Percentiles rank a stretch among this genome's conserved stretches.
Evolutionary conservation across 2,113 vertebrate genomes (phyloP).

Genomic region (Myrmecobius fasciatus): DNA sequence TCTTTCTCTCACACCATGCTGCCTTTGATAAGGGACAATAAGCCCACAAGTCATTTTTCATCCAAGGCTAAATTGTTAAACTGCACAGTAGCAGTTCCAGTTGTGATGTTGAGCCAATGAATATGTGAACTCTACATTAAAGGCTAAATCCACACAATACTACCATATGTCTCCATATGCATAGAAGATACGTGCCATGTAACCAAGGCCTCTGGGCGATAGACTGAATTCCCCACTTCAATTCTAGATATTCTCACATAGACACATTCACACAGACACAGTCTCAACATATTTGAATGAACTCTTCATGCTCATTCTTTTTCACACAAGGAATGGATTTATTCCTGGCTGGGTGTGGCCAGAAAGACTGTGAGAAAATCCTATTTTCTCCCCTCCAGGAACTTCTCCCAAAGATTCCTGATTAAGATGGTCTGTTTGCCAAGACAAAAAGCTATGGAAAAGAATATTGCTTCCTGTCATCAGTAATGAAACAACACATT

Average conservation of each 20-base stretch:
- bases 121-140: not conserved
- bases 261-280: not conserved
- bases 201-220: not conserved
- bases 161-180: not conserved
- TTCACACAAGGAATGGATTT: not conserved
- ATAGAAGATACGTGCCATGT: not conserved
- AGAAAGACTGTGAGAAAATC: not conserved
- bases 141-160: not conserved
- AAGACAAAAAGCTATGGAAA: not conserved
- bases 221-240: not conserved
- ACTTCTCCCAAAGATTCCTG: not conserved
- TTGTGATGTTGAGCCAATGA: not conserved
- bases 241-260: not conserved
- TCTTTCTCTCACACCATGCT: not conserved
- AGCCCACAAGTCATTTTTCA: not conserved
- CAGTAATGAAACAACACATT: not conserved
- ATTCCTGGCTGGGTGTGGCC: not conserved
- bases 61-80: not conserved
- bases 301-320: not conserved
- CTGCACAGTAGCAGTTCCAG: not conserved
- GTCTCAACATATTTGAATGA: not conserved
- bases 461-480: not conserved
- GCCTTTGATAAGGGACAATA: not conserved
- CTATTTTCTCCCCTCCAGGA: too few species aligned
- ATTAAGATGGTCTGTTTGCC: not conserved